phyloP scores from a whole-genome alignment of 2,113 vertebrate genomes.

The Gila orcuttii region DNA sequence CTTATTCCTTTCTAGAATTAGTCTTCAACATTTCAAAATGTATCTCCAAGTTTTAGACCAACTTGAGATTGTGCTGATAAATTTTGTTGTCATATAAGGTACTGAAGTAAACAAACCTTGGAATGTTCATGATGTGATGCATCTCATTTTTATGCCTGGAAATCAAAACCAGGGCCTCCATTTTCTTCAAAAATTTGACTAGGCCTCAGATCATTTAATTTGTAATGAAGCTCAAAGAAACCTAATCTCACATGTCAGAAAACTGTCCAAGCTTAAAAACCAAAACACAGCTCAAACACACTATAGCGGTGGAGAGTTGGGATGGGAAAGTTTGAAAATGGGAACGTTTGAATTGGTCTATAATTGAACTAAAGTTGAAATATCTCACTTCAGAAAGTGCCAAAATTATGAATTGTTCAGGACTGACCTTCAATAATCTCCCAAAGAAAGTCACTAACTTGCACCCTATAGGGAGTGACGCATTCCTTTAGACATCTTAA shows the following conservation, averaged over 20 bases:
- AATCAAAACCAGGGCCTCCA: neutral
- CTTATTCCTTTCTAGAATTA: neutral
- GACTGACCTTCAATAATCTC: slow-evolving; percentile 36
- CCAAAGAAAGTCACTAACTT: slow-evolving; percentile 26
- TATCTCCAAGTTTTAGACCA: neutral
- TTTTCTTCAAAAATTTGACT: neutral
- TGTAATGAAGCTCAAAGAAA: neutral
- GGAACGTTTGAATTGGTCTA: slow-evolving; percentile 8
- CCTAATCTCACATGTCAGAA: neutral
- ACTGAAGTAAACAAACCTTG: slow-evolving; percentile 36
- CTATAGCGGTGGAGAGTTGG: neutral
- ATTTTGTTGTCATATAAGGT: neutral
- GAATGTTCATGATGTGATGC: neutral
- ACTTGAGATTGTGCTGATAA: neutral
- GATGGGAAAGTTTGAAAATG: neutral
- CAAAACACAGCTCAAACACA: neutral
- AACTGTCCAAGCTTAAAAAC: neutral
- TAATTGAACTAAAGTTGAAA: slow-evolving; percentile 38
- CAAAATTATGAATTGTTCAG: slow-evolving; percentile 37
- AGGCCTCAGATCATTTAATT: neutral
- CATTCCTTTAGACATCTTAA: slow-evolving; percentile 1
- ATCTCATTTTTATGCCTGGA: neutral
- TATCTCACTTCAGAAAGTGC: neutral
- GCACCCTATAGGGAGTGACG: neutral
- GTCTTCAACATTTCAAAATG: neutral